Conservation (phyloP, 2,888 invertebrate genomes). For the Cheilosia impressa region DNA sequence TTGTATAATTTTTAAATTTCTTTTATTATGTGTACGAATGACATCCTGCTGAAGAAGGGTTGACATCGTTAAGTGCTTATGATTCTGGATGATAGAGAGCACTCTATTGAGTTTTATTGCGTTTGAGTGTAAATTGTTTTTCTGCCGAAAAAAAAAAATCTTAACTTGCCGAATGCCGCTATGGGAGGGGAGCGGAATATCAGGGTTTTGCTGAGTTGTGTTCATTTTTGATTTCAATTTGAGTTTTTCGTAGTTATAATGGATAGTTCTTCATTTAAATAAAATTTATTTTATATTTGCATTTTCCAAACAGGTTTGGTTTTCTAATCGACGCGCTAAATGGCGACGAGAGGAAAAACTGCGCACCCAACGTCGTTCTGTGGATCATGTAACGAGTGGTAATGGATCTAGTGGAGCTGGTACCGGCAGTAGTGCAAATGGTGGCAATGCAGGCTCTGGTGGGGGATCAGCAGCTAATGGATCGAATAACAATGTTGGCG, state of each 20-base stretch:
- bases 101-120: slow-evolving; percentile 33
- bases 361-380: slow-evolving; percentile 91
- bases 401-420: slow-evolving; percentile 77
- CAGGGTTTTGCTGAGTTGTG: slow-evolving; percentile 2
- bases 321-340: slow-evolving; percentile 99
- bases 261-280: slow-evolving; percentile 39
- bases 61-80: slow-evolving; percentile 69
- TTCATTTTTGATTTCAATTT: slow-evolving; percentile 17
- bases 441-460: slow-evolving; percentile 67
- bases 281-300: slow-evolving; percentile 46
- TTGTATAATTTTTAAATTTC: slow-evolving; percentile 58
- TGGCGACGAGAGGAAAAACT: slow-evolving; percentile 99
- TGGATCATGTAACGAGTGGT: slow-evolving; percentile 78
- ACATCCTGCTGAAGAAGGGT: slow-evolving; percentile 49
- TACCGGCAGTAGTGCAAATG: slow-evolving; percentile 76
- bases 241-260: slow-evolving; percentile 8
- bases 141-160: slow-evolving; percentile 43
- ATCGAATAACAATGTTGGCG: slow-evolving; percentile 67
- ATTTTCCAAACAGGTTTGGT: slow-evolving; percentile 93
- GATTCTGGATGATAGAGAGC: slow-evolving; percentile 51
- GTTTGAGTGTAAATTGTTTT: slow-evolving; percentile 70
- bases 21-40: slow-evolving; percentile 35
- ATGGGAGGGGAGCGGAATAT: background rate
- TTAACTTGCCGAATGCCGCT: slow-evolving; percentile 24
- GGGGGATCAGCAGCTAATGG: slow-evolving; percentile 69